These are phyloP conservation scores for Passerina amoena DNA, from an alignment of 2,113 vertebrate species.

Conservation along the genomic window DNA sequence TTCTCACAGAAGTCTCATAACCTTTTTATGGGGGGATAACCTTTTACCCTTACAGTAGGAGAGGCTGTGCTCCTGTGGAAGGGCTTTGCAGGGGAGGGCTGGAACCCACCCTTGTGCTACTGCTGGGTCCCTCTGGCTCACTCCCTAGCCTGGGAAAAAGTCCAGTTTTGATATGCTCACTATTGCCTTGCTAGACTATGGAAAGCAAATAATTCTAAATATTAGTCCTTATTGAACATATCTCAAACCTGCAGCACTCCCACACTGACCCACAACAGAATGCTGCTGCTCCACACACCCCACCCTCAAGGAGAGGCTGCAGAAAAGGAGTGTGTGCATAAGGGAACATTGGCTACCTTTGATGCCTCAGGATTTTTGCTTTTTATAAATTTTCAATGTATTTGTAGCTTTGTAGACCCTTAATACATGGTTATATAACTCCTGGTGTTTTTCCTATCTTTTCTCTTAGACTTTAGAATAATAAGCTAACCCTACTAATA, in stretches of 20 bases:
- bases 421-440: neutral
- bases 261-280: neutral
- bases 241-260: neutral
- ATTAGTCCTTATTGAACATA: neutral
- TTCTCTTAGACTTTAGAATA: neutral
- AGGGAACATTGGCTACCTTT: neutral
- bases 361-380: neutral
- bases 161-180: neutral
- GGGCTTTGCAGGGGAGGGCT: neutral
- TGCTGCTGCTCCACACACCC: fast-evolving
- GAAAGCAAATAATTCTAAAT: neutral
- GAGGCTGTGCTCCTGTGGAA: neutral
- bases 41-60: neutral
- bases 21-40: neutral
- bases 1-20: neutral
- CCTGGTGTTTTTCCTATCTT: neutral
- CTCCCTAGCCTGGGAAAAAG: neutral
- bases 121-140: neutral
- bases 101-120: neutral
- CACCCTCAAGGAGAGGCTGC: neutral
- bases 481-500: neutral
- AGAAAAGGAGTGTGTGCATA: neutral
- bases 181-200: neutral
- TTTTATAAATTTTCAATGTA: neutral
- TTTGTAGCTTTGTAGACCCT: neutral